Percentiles rank a stretch among this genome's conserved stretches.
Evolutionary conservation across 2,113 vertebrate genomes (phyloP).

Genomic region (Barbus barbus): DNA sequence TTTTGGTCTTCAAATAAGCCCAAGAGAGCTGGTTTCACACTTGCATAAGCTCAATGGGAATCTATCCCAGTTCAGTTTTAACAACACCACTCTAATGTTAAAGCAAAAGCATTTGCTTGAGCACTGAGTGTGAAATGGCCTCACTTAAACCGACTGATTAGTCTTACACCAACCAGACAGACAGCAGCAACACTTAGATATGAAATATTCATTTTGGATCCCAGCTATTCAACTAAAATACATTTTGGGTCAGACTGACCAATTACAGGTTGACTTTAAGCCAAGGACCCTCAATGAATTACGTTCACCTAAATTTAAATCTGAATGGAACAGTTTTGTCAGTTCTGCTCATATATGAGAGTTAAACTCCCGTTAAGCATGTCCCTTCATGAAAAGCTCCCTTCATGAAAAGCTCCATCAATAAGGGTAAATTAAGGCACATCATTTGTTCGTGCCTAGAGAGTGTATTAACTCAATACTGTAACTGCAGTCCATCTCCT

Average conservation of each 20-base stretch:
- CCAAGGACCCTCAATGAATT: slow-evolving; percentile 22
- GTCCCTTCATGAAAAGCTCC: slow-evolving; percentile 61
- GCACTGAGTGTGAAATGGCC: too few relatives aligned
- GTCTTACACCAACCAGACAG: not conserved
- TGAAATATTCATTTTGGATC: slow-evolving; percentile 23
- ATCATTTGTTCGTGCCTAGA: slow-evolving; percentile 75
- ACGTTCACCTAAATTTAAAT: not conserved
- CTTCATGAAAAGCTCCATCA: slow-evolving; percentile 82
- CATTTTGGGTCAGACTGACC: slow-evolving; percentile 11
- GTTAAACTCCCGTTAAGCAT: slow-evolving; percentile 49
- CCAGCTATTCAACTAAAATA: slow-evolving; percentile 28
- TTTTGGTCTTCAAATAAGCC: slow-evolving; percentile 12
- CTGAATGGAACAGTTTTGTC: slow-evolving; percentile 40
- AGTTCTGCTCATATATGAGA: slow-evolving; percentile 30
- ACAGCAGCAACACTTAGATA: slow-evolving; percentile 8
- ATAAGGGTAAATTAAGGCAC: slow-evolving; percentile 82
- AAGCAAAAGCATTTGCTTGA: not conserved
- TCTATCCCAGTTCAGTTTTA: slow-evolving; percentile 9
- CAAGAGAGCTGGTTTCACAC: not conserved
- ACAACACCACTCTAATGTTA: slow-evolving; percentile 16
- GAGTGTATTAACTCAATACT: slow-evolving; percentile 87
- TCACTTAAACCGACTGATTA: slow-evolving; percentile 27
- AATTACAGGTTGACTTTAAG: slow-evolving; percentile 20
- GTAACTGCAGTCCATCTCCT: slow-evolving; percentile 85
- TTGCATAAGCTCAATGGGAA: not conserved